Percentiles rank a stretch among this genome's conserved stretches.
Evolutionary conservation across 2,888 invertebrate species (phyloP).

Genomic region (Diloba caeruleocephala): DNA sequence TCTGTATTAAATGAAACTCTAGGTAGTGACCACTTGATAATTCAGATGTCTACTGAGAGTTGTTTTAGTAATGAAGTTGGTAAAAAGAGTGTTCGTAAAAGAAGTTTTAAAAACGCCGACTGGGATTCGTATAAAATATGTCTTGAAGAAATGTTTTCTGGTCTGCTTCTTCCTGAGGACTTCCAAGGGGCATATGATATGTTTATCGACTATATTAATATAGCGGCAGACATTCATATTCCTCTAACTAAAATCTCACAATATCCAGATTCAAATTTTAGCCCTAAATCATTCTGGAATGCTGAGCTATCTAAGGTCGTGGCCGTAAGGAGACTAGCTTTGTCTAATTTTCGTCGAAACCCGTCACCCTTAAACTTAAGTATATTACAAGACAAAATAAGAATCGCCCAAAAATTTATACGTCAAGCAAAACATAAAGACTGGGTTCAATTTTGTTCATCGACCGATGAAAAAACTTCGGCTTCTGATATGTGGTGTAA

Average conservation of each 20-base stretch:
- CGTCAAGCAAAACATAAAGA: neutral
- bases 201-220: too few species aligned
- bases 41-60: neutral
- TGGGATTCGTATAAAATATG: too few species aligned
- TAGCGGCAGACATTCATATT: neutral
- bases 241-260: neutral
- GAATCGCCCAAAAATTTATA: neutral
- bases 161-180: too few species aligned
- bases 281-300: constrained; percentile 7
- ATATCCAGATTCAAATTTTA: neutral
- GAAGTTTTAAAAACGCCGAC: too few species aligned
- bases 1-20: neutral
- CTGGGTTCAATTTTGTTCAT: constrained; percentile 1
- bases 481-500: too few species aligned
- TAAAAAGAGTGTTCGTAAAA: too few species aligned
- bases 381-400: neutral
- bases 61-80: neutral
- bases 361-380: constrained; percentile 2
- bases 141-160: too few species aligned
- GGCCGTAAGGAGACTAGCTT: constrained; percentile 7
- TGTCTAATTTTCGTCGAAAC: constrained; percentile 1
- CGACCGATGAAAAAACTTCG: too few species aligned
- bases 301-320: neutral
- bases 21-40: neutral
- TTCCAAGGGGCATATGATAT: too few species aligned